Conservation (phyloP, 2,113 vertebrate genomes). For the Tragelaphus imberbis region DNA sequence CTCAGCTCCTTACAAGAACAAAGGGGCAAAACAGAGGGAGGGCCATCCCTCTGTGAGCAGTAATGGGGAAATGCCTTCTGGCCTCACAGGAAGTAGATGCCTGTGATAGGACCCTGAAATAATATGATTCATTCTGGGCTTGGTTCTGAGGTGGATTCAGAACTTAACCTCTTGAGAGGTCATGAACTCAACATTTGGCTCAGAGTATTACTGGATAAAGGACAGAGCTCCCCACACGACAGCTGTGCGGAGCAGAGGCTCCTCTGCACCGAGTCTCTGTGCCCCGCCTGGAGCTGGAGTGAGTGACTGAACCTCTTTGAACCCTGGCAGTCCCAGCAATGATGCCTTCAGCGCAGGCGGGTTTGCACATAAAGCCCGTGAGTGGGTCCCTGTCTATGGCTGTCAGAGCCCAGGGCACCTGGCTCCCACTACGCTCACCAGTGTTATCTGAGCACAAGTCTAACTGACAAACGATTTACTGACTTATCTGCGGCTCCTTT, state of each 20-base stretch:
- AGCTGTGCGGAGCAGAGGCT: background rate
- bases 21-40: background rate
- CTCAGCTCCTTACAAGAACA: background rate
- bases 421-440: background rate
- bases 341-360: too few species aligned
- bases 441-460: background rate
- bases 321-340: background rate
- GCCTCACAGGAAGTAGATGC: background rate
- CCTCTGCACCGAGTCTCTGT: background rate
- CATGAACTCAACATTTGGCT: background rate
- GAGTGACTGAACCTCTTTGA: background rate
- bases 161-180: background rate
- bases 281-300: background rate
- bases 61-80: background rate
- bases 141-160: background rate
- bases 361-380: rapidly evolving
- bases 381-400: background rate
- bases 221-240: background rate
- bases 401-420: too few species aligned
- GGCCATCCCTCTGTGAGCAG: background rate
- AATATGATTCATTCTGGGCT: background rate
- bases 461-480: background rate
- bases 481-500: background rate
- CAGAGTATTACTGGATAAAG: background rate
- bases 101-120: background rate